Percentiles rank a stretch among this genome's conserved stretches.
Conservation (phyloP, 2,888 invertebrate genomes). For the Plebejus anna region DNA sequence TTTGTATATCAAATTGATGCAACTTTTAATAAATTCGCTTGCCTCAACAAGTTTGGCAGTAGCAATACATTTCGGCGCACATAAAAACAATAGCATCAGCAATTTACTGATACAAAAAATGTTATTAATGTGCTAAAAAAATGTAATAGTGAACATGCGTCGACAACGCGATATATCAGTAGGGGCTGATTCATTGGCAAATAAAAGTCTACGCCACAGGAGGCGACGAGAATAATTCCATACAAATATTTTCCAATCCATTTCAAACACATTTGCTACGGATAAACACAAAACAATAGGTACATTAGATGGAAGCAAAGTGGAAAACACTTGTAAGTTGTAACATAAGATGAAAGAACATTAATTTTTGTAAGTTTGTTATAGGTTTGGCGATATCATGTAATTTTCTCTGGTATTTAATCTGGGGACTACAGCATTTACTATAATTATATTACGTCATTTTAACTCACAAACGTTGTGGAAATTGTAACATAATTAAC, state of each 20-base stretch:
- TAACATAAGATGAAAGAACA: slow-evolving; percentile 46
- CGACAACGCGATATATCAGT: slow-evolving; percentile 58
- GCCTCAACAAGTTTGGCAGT: slow-evolving; percentile 22
- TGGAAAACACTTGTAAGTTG: slow-evolving; percentile 43
- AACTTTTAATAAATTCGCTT: not conserved
- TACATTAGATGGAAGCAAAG: not conserved
- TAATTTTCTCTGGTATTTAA: not conserved
- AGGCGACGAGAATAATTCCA: slow-evolving; percentile 67
- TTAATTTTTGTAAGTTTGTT: slow-evolving; percentile 35
- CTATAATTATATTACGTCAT: no score
- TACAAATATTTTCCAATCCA: slow-evolving; percentile 63
- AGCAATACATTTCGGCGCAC: slow-evolving; percentile 18
- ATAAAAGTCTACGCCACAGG: slow-evolving; percentile 61
- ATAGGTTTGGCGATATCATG: not conserved
- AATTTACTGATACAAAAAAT: slow-evolving; percentile 37
- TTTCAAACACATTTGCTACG: slow-evolving; percentile 48
- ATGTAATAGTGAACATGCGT: slow-evolving; percentile 59
- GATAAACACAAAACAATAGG: not conserved
- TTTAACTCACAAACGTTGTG: no score
- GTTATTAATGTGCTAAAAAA: slow-evolving; percentile 46
- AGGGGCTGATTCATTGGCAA: slow-evolving; percentile 66
- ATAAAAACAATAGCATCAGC: slow-evolving; percentile 31
- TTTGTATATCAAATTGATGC: not conserved
- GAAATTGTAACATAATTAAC: no score
- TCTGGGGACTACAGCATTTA: no score